Base-by-base conservation (phyloP, 2,797 vertebrate species). In the Xenentodon cancila region DNA sequence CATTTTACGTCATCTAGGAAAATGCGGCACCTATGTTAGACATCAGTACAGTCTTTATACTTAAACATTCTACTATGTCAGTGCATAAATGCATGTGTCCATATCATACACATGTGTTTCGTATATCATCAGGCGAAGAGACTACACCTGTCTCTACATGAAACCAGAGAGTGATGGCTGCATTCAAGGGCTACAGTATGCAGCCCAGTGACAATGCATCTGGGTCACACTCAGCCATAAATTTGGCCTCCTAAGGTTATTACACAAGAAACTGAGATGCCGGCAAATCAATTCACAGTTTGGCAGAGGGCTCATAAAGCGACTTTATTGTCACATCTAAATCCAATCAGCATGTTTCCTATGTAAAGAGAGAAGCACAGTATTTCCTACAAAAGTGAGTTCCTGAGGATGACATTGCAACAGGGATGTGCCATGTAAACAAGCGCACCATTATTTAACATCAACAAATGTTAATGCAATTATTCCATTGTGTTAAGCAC, bases 201-300 rank as follows among this genome's bases (percentile, higher is more conserved):
- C 62, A 59, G 80, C 45, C 8, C 65, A 70, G 64, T 70, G 79
- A 90, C 87, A 90, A 88, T 87, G 83, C 85, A 88, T 83, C 80
- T 81, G 74, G 86, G 87, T 91, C 90, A 87, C 64, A 75, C 79
- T 85, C 81, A 79, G 87, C 81, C 86, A 75, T 92, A 91, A 91
- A 93, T 92, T 80, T 86, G 86, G 73, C 81, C 91, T 90, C 89
- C 86, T 90, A 88, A 92, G 89, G 89, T 93, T 86, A 88, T 89
- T 86, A 87, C 82, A 85, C 77, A 84, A 88, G 85, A 87, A 92
- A 88, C 77, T 64, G 88, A 92, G 90, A 92, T 84, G 84, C 86
- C 77, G 61, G 88, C 91, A 88, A 91, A 91, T 93, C 91, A 92
- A 91, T 92, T 89, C 88, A 78, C 89, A 88, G 83, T 87, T 91